Evolutionary conservation across 2,797 vertebrate genomes (phyloP).

Genomic region (Microcaecilia unicolor): DNA sequence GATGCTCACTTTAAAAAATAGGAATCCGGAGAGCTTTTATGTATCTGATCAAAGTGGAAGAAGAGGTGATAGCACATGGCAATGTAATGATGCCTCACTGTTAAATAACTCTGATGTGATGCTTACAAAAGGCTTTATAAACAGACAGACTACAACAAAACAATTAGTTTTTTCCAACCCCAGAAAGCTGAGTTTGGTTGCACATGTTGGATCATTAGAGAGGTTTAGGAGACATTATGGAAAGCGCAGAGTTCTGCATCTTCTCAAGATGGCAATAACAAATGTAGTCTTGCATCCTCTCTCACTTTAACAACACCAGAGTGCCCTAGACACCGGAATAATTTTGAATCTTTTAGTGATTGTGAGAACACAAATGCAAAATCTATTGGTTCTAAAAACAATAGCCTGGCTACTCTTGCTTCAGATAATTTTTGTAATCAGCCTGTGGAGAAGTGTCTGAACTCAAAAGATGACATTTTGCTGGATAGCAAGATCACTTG

Average conservation of each 20-base stretch:
- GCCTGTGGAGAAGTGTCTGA: constrained; percentile 5
- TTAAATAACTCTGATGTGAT: too few species aligned
- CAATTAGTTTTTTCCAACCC: too few species aligned
- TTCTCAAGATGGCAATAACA: background rate
- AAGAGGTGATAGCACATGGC: constrained; percentile 4
- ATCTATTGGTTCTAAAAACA: constrained; percentile 4
- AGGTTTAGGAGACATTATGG: constrained; percentile 73
- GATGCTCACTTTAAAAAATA: constrained; percentile 7
- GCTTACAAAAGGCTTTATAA: too few species aligned
- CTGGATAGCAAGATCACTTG: constrained; percentile 10
- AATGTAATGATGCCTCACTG: too few species aligned
- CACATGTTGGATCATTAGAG: constrained; percentile 71
- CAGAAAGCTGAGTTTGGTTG: constrained; percentile 50
- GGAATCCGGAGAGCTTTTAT: background rate
- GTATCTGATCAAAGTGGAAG: constrained; percentile 4
- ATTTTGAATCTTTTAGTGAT: background rate
- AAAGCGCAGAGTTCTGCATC: constrained; percentile 12
- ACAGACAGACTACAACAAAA: too few species aligned
- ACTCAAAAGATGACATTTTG: constrained; percentile 11
- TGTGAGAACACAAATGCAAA: constrained; percentile 8
- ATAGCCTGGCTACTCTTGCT: constrained; percentile 1
- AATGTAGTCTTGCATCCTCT: background rate
- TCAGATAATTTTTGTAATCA: too few species aligned
- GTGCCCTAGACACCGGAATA: constrained; percentile 12
- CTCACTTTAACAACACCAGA: constrained; percentile 3